Evolutionary conservation across 1,140 invertebrate genomes (phyloP), one percentile per base, ranked within the genome.

Genomic region (Trichomalopsis sarcophagae): DNA sequence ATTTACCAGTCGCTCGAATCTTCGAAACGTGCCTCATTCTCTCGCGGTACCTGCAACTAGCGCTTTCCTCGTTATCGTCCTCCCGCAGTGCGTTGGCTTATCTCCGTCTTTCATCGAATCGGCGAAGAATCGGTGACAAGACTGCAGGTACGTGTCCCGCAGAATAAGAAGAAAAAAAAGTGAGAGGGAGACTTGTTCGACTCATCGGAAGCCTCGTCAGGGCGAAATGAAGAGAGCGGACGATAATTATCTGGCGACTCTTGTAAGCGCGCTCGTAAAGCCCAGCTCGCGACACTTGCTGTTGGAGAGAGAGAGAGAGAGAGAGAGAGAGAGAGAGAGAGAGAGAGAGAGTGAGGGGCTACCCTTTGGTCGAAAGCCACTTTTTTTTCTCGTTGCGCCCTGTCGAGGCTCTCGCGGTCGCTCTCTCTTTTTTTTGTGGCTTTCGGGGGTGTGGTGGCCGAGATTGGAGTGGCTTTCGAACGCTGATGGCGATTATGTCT

Each of bases 171-270:
- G 27, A 79, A 79, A n/a, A 21, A 79, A 62, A 47, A n/a, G 21
- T 27, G 55, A 62, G 55, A 76, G 21, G 27, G 23, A 36, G 66
- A 69, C 23, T 44, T 36, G 50, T 33, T 68, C 27, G 75, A 84
- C 55, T 62, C 55, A 62, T 62, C 79, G 36, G 33, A 62, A 78
- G 66, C 44, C 30, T 40, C 68, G 78, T 68, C 23, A 55, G 77
- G 14, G 6, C 69, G 3, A 75, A 73, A 80, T 68, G 17, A 55
- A 73, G 30, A 40, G 40, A 55, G 14, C 40, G 21, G 17, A n/a
- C 14, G 68, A 80, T 84, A 74, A 74, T 84, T 84, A 84, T 84
- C 83, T 84, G 33, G 47, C 50, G 9, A 21, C 40, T 66, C 68
- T 74, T 84, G 44, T 74, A 69, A 40, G 50, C 27, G 27, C 23